Conservation (phyloP, 2,113 vertebrate genomes). For the Edolisoma coerulescens region DNA sequence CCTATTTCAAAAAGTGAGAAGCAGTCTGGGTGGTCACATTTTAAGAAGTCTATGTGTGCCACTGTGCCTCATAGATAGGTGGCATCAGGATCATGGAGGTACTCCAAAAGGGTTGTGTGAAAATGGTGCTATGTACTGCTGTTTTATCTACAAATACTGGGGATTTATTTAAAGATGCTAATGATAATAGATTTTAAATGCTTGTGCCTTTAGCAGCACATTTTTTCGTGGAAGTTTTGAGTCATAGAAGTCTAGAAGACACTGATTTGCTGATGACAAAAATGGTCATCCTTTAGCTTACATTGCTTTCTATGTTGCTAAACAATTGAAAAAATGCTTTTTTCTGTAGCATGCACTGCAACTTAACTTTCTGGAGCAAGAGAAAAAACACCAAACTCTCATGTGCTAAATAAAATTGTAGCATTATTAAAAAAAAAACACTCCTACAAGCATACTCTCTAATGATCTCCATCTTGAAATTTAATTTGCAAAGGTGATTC, state of each 20-base stretch:
- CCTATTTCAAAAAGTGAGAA: not conserved
- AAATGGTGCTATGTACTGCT: not conserved
- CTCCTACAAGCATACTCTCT: not conserved
- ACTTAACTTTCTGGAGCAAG: not conserved
- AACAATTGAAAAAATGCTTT: not conserved
- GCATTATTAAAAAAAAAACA: not conserved
- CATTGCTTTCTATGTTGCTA: not conserved
- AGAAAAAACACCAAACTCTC: not conserved
- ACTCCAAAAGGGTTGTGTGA: not conserved
- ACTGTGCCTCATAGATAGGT: not conserved
- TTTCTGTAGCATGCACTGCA: not conserved
- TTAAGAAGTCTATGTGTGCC: not conserved
- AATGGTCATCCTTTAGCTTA: not conserved
- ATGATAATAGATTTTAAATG: not conserved
- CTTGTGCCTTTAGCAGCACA: not conserved
- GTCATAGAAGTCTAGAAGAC: not conserved
- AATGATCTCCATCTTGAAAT: not conserved
- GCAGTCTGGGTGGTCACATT: not conserved
- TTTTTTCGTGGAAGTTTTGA: not conserved
- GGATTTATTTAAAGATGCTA: not conserved
- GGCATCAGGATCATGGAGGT: not conserved
- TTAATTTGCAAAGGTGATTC: not conserved
- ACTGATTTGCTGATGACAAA: not conserved
- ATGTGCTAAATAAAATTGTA: not conserved
- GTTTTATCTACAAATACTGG: not conserved